phyloP scores from a whole-genome alignment of 2,888 invertebrate species.

The Drosophila testacea region DNA sequence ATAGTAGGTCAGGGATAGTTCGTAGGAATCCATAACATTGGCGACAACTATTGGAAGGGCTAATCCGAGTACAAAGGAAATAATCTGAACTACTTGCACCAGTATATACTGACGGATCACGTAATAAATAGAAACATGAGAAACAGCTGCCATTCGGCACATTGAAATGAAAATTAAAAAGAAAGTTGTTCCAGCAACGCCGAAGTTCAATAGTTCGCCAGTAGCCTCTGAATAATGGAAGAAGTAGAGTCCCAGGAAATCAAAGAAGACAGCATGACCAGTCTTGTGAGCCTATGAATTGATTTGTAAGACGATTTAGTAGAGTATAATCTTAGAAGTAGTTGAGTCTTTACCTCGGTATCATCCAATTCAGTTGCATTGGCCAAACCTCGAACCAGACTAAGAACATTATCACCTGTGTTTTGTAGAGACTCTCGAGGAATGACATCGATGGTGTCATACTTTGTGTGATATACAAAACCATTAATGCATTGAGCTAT shows the following conservation, averaged over 20 bases:
- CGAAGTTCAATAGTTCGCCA: slow-evolving; percentile 83
- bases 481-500: slow-evolving; percentile 91
- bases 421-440: slow-evolving; percentile 89
- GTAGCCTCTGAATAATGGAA: slow-evolving; percentile 87
- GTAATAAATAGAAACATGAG: slow-evolving; percentile 58
- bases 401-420: slow-evolving; percentile 89
- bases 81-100: slow-evolving; percentile 45
- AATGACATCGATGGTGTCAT: slow-evolving; percentile 88
- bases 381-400: slow-evolving; percentile 86
- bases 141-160: slow-evolving; percentile 69
- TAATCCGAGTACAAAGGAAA: slow-evolving; percentile 77
- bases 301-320: not conserved
- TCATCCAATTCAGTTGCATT: slow-evolving; percentile 83
- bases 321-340: not conserved
- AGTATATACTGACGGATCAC: slow-evolving; percentile 60
- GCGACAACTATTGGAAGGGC: slow-evolving; percentile 81
- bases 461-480: slow-evolving; percentile 91
- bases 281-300: slow-evolving; percentile 81
- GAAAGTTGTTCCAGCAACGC: slow-evolving; percentile 82
- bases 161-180: slow-evolving; percentile 71
- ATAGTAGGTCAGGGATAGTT: slow-evolving; percentile 87
- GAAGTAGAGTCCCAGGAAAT: slow-evolving; percentile 89
- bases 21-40: slow-evolving; percentile 81
- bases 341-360: slow-evolving; percentile 53
- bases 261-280: slow-evolving; percentile 88